Base-by-base conservation (phyloP, 2,888 invertebrate species). In the Synergus japonicus region DNA sequence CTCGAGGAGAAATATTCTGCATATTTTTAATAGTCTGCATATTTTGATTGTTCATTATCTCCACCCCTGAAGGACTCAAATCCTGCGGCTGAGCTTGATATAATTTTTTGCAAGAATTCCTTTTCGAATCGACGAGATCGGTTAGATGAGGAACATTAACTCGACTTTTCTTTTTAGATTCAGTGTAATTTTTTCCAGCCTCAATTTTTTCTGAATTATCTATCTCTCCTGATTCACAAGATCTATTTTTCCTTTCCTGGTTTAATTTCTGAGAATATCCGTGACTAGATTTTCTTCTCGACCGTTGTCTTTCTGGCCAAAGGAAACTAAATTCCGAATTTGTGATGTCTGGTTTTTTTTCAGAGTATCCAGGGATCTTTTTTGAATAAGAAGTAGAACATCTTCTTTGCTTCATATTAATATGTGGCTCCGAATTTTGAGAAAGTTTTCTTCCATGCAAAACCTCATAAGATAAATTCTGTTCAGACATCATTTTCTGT, bases 381-480 rank as follows among this genome's bases (percentile, higher is more conserved):
- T 82, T 86, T 9, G 82, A 82, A 58, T 83, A 78, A 77, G 80
- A 83, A 15, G 65, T 67, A 13, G 66, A 54, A 15, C 69, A 76
- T 7, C 78, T 79, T 22, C 69, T 83, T 13, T 78, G 81, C 9
- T 79, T 83, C 0, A 66, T 73, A 12, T 84, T 77, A 58, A 87
- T 83, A 43, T 83, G 80, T 1, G 88, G 86, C 22, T 88, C 87
- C 2, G 87, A 86, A 67, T 78, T 83, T 22, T 83, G 83, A 43
- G 77, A 83, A 37, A 83, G 80, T 58, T 84, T 84, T 46, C 78
- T 84, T 5, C n/a, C 58, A 37, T 76, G 65, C 49, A 79, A 78
- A 10, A 58, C 49, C 37, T 76, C 44, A 5, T 58, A 81, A 9
- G 78, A 22, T 41, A 86, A 78, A 78, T 85, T 83, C 78, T 86